Evolutionary conservation across 2,113 vertebrate species (phyloP).

Genomic region (Mormyrus iriodes): DNA sequence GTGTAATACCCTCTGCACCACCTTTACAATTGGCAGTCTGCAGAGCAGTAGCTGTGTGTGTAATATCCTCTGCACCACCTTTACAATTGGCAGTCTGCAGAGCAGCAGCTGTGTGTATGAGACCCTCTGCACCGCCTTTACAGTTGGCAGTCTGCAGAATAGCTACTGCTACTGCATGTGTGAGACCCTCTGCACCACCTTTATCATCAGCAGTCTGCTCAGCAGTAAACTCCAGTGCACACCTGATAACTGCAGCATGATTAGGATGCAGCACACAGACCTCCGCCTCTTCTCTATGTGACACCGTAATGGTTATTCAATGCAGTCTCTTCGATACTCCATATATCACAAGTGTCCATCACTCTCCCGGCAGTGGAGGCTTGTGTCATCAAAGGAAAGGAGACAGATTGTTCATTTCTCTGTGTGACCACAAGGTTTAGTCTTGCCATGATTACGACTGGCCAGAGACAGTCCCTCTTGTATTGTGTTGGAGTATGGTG

Average conservation of each 20-base stretch:
- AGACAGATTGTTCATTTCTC: conserved; percentile 2
- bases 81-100: not conserved
- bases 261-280: not conserved
- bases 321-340: not conserved
- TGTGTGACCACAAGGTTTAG: not conserved
- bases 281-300: not conserved
- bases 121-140: not conserved
- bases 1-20: not conserved
- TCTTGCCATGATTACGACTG: not conserved
- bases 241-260: not conserved
- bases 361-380: not conserved
- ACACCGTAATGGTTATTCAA: not conserved
- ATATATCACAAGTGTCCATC: not conserved
- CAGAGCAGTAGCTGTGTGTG: not conserved
- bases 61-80: not conserved
- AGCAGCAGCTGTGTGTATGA: not conserved
- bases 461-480: not conserved
- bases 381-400: not conserved
- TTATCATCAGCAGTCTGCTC: not conserved
- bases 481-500: not conserved
- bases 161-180: not conserved
- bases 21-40: not conserved
- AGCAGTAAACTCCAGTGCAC: not conserved
- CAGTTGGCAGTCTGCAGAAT: not conserved
- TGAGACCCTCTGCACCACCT: not conserved